phyloP scores from a whole-genome alignment of 2,888 invertebrate genomes.

The Craniophora ligustri region DNA sequence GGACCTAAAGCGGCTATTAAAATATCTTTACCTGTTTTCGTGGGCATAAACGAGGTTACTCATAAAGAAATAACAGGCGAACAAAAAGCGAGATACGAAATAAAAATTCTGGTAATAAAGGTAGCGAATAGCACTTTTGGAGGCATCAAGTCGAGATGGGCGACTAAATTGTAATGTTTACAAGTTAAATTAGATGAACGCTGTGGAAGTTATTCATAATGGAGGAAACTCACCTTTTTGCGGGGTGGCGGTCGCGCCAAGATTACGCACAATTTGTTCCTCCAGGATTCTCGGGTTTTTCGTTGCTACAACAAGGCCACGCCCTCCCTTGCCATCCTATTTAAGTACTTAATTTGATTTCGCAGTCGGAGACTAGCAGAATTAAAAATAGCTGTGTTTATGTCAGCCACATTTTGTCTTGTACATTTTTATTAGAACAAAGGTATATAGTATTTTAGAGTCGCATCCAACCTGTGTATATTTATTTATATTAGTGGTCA shows the following conservation, averaged over 20 bases:
- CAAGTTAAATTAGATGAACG: constrained; percentile 85
- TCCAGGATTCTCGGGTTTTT: constrained; percentile 42
- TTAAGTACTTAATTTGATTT: constrained; percentile 67
- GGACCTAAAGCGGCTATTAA: constrained; percentile 41
- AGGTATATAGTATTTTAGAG: not conserved
- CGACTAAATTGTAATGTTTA: constrained; percentile 85
- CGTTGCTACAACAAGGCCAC: constrained; percentile 21
- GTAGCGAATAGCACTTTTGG: constrained; percentile 79
- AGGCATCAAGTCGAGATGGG: constrained; percentile 81
- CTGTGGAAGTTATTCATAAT: constrained; percentile 80
- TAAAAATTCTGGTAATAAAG: constrained; percentile 76
- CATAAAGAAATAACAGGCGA: constrained; percentile 72
- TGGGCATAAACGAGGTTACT: constrained; percentile 65
- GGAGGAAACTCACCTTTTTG: constrained; percentile 76
- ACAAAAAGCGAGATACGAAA: constrained; percentile 74
- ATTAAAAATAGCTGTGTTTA: constrained; percentile 60
- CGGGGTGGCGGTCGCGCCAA: constrained; percentile 62
- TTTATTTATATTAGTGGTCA: too few relatives aligned
- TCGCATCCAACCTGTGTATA: too few relatives aligned
- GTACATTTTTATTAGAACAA: constrained; percentile 8
- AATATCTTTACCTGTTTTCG: constrained; percentile 37
- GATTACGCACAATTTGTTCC: constrained; percentile 79
- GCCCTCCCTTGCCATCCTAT: constrained; percentile 46
- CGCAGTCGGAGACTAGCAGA: constrained; percentile 52
- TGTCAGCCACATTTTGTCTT: constrained; percentile 32